Evolutionary conservation across 1,140 invertebrate species (phyloP).

Genomic region (Drosophila ananassae): DNA sequence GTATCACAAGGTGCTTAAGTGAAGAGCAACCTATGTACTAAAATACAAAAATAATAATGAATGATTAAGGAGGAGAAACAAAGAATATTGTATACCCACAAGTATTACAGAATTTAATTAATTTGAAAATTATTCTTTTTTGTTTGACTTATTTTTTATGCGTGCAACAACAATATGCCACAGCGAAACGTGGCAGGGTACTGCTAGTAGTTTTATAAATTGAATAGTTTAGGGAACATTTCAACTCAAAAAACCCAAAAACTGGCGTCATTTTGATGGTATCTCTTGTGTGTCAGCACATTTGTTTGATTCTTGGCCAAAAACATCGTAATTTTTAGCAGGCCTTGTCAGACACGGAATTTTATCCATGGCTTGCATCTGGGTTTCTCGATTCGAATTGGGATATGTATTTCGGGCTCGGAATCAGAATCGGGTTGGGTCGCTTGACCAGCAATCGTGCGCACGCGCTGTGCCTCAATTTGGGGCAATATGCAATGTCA

Average conservation of each 20-base stretch:
- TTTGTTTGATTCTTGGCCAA: slow-evolving; percentile 29
- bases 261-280: slow-evolving; percentile 17
- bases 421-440: slow-evolving; percentile 36
- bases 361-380: slow-evolving; percentile 47
- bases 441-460: slow-evolving; percentile 28
- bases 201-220: background rate
- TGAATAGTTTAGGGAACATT: background rate
- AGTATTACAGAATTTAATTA: no score
- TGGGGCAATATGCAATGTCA: slow-evolving; percentile 75
- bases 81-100: no score
- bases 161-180: no score
- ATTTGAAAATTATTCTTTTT: no score
- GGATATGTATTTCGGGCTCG: slow-evolving; percentile 3
- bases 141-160: no score
- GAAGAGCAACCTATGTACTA: no score
- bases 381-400: slow-evolving; percentile 19
- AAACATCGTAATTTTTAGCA: slow-evolving; percentile 29
- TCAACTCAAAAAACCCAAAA: background rate
- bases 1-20: no score
- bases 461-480: slow-evolving; percentile 47
- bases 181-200: no score
- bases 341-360: slow-evolving; percentile 24
- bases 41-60: no score
- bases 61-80: no score
- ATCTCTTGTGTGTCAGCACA: slow-evolving; percentile 38